Evolutionary conservation across 2,888 invertebrate species (phyloP), one percentile per base, ranked within the genome.

Genomic region (Andrena chrysosceles): DNA sequence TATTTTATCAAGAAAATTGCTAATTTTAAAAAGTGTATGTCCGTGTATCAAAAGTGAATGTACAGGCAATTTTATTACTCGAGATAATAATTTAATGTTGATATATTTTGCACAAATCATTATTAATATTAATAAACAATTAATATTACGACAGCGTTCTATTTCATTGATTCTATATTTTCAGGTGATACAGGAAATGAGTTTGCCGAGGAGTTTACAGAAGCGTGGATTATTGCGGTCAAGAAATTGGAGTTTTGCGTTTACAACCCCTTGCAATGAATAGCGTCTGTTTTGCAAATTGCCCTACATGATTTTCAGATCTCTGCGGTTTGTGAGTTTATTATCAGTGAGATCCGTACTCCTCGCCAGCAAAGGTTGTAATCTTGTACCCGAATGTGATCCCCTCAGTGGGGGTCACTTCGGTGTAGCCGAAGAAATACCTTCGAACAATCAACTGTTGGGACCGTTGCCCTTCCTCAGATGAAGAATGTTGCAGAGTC

Each of bases 31-130:
- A 82, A 85, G 71, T 89, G 81, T 76, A 86, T 77, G 64, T 80
- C 81, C 82, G 85, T 87, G 76, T 81, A 87, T 85, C 72, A 88
- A 90, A 86, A 84, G 70, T 89, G 85, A 89, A 87, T 90, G 89
- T 90, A 89, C 87, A 89, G 90, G 85, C 87, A 89, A 90, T 89
- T 90, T 91, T 89, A 87, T 81, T 87, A 90, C 87, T 87, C 87
- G 77, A 89, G 87, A 90, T 91, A 89, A 90, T 91, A 90, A 91
- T 91, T 91, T 90, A 89, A 91, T 91, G 89, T 90, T 87, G 91
- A 89, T 91, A 91, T 91, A 92, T 92, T 92, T 92, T 91, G 91
- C 92, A 92, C 90, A 91, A 90, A 91, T 83, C 85, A 91, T 88
- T 89, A 91, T 87, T 88, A 89, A 86, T 86, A 91, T 88, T 85